Conservation (phyloP, 2,888 invertebrate genomes). For the Apotomis turbidana region DNA sequence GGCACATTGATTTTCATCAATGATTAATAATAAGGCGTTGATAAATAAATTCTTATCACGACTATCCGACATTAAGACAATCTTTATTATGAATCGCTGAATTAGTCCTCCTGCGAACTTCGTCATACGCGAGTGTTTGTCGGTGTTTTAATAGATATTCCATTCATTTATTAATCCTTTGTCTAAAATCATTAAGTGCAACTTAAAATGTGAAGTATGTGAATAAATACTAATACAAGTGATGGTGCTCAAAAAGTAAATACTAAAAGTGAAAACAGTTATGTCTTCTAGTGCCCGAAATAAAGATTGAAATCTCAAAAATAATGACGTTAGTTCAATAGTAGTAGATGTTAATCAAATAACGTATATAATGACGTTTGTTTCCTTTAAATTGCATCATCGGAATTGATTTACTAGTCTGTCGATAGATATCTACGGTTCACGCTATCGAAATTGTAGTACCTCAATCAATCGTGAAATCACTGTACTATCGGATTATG, state of each 20-base stretch:
- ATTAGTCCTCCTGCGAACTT: constrained; percentile 46
- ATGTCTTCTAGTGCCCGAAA: background rate
- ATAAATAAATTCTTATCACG: constrained; percentile 52
- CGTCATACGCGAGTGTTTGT: constrained; percentile 29
- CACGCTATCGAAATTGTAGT: constrained; percentile 20
- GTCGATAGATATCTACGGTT: constrained; percentile 40
- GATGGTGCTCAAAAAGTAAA: background rate
- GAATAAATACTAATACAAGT: background rate
- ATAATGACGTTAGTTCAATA: background rate
- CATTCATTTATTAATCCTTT: background rate
- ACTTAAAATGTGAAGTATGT: constrained; percentile 41
- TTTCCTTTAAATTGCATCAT: constrained; percentile 46
- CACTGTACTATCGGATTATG: constrained; percentile 45
- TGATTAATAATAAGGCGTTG: constrained; percentile 45
- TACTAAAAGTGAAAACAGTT: background rate
- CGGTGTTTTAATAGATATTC: constrained; percentile 9
- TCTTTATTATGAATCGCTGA: constrained; percentile 47
- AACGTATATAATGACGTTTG: constrained; percentile 42
- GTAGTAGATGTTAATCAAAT: constrained; percentile 40
- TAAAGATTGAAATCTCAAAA: background rate
- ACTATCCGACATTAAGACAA: constrained; percentile 49
- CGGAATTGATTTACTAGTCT: constrained; percentile 46
- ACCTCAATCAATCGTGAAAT: constrained; percentile 17
- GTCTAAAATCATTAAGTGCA: background rate
- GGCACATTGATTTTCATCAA: constrained; percentile 34